Evolutionary conservation across 2,113 vertebrate genomes (phyloP).

Genomic region (Onychostoma macrolepis): DNA sequence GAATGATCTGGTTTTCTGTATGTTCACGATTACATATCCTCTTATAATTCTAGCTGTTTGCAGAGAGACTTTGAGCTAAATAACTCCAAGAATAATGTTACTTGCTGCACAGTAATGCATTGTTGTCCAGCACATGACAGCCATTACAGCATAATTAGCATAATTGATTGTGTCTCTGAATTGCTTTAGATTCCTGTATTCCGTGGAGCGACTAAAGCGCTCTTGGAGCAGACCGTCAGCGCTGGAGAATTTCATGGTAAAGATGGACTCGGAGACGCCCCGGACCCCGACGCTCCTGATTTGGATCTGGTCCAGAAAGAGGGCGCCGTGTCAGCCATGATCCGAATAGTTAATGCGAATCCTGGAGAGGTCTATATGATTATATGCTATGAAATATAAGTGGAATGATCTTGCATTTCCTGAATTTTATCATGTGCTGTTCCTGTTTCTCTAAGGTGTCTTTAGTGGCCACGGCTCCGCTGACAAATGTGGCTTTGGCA

Average conservation of each 20-base stretch:
- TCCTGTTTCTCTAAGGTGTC: slow-evolving; percentile 63
- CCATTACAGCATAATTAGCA: not conserved
- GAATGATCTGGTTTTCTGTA: not conserved
- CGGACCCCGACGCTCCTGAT: slow-evolving; percentile 71
- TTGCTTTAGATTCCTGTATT: slow-evolving; percentile 76
- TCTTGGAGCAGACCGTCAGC: slow-evolving; percentile 62
- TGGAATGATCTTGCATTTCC: not conserved
- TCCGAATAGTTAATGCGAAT: slow-evolving; percentile 72
- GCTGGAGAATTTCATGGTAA: slow-evolving; percentile 70
- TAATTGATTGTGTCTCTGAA: not conserved
- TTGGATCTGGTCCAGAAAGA: slow-evolving; percentile 73
- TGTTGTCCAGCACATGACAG: not conserved
- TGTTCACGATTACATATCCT: not conserved
- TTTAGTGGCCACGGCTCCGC: slow-evolving; percentile 75
- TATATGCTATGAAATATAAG: not conserved
- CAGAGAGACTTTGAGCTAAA: not conserved
- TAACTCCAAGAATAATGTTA: no score
- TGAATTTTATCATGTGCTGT: not conserved
- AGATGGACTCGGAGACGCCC: slow-evolving; percentile 77
- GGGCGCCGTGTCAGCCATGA: slow-evolving; percentile 73
- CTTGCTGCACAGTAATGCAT: not conserved
- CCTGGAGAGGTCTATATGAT: slow-evolving; percentile 71
- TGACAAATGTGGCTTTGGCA: slow-evolving; percentile 83
- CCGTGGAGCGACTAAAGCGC: slow-evolving; percentile 65
- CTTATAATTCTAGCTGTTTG: not conserved